A percentile compares a stretch with the other conserved stretches of the same genome.
Conservation (phyloP, 2,888 invertebrate genomes). For the Sminthurides aquaticus region DNA sequence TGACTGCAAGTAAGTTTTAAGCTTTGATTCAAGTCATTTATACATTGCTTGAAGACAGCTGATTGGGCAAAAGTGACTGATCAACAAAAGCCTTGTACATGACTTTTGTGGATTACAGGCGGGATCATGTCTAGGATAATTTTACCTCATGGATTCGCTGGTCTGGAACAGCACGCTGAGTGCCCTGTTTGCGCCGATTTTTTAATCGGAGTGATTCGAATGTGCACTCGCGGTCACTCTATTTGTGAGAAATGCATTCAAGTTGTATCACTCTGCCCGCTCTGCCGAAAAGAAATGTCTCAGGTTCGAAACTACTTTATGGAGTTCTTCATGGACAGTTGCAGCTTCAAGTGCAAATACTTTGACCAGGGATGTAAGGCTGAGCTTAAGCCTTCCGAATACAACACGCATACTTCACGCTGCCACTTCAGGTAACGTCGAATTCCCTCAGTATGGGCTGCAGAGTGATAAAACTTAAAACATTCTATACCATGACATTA, state of each 20-base stretch:
- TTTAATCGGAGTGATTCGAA: constrained; percentile 7
- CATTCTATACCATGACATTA: not conserved
- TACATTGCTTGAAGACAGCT: no score
- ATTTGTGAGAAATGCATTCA: constrained; percentile 8
- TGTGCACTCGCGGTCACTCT: constrained; percentile 20
- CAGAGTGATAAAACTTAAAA: no score
- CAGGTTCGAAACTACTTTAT: constrained; percentile 19
- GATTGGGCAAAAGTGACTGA: no score
- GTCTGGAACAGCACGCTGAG: constrained; percentile 11
- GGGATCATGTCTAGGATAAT: constrained; percentile 1
- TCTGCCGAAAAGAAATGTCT: constrained; percentile 19
- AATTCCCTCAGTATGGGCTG: not conserved
- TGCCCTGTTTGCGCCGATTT: constrained; percentile 18
- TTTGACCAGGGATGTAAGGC: constrained; percentile 16
- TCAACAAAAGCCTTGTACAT: no score
- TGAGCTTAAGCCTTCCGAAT: constrained; percentile 1
- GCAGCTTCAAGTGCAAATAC: constrained; percentile 19
- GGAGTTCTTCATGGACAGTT: constrained; percentile 20
- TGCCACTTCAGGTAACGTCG: constrained; percentile 16
- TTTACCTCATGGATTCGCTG: not conserved
- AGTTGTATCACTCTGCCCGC: constrained; percentile 4
- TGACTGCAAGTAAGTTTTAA: no score
- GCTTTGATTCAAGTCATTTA: no score
- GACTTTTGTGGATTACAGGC: no score
- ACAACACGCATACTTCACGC: constrained; percentile 5